These are phyloP conservation scores for Leptogaster cylindrica DNA, from an alignment of 2,888 invertebrate genomes.

Conservation along the genomic window DNA sequence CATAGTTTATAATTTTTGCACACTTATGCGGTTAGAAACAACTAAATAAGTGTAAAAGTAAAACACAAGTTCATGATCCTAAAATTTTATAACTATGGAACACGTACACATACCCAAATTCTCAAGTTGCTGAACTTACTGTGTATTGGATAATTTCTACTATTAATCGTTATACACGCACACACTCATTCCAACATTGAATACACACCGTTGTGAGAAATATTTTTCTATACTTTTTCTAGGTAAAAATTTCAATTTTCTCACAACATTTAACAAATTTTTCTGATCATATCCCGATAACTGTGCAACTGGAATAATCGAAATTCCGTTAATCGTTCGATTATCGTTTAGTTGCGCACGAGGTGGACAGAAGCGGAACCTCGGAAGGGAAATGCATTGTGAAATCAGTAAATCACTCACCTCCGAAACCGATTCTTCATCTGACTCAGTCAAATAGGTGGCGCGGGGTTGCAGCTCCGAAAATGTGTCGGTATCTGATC, in stretches of 20 bases:
- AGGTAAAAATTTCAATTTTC: background rate
- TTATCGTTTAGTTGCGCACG: background rate
- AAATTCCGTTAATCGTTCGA: no score
- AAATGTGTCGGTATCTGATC: conserved; percentile 87
- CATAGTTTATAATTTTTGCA: conserved; percentile 6
- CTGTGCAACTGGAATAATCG: no score
- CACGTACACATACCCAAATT: background rate
- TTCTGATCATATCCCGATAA: no score
- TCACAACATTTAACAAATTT: no score
- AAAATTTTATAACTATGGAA: conserved; percentile 3
- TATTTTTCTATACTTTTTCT: conserved; percentile 19
- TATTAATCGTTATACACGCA: no score
- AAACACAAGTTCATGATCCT: conserved; percentile 23
- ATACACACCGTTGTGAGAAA: background rate
- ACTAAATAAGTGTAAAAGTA: background rate
- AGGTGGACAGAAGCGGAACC: background rate
- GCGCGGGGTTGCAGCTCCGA: conserved; percentile 84
- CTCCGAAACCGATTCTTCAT: conserved; percentile 96
- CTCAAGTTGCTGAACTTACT: background rate
- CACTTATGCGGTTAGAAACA: background rate
- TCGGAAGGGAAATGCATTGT: background rate
- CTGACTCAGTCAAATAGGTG: conserved; percentile 94
- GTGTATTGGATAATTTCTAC: no score
- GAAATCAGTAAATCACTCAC: conserved; percentile 66
- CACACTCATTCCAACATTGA: background rate